These are phyloP conservation scores for Gerris lacustris DNA, from an alignment of 2,888 invertebrate species.

Conservation along the genomic window DNA sequence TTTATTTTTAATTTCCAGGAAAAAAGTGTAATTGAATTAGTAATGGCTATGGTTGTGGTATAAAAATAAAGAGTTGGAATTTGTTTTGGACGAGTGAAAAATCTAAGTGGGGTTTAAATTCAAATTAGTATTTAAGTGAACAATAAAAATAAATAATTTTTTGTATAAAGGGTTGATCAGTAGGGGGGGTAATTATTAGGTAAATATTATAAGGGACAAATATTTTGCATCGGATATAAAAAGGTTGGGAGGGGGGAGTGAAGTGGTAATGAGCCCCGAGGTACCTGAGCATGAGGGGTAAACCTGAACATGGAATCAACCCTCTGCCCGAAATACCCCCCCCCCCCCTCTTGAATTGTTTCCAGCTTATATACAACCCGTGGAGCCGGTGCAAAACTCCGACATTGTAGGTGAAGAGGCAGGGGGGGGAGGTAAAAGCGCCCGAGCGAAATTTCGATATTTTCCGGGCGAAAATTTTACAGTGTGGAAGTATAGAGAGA, in stretches of 20 bases:
- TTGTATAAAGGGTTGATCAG: neutral
- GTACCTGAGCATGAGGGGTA: neutral
- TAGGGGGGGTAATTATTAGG: neutral
- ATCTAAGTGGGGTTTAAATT: neutral
- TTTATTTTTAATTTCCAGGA: too few relatives aligned
- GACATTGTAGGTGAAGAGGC: neutral
- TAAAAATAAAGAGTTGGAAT: too few relatives aligned
- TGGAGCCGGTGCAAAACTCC: neutral
- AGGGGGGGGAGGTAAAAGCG: neutral
- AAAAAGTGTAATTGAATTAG: too few relatives aligned
- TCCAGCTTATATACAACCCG: neutral
- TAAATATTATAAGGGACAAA: neutral
- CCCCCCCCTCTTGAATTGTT: neutral
- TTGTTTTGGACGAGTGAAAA: too few relatives aligned
- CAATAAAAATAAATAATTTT: neutral
- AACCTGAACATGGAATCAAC: neutral
- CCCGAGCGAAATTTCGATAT: constrained; percentile 12
- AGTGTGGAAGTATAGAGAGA: neutral
- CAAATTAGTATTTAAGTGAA: neutral
- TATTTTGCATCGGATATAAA: too few relatives aligned
- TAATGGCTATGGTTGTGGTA: too few relatives aligned
- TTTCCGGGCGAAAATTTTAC: constrained; percentile 10
- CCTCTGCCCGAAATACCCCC: neutral
- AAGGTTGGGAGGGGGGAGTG: neutral
- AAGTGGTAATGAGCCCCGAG: neutral